phyloP scores from a whole-genome alignment of 2,888 invertebrate genomes.

The Parnassius orleans region DNA sequence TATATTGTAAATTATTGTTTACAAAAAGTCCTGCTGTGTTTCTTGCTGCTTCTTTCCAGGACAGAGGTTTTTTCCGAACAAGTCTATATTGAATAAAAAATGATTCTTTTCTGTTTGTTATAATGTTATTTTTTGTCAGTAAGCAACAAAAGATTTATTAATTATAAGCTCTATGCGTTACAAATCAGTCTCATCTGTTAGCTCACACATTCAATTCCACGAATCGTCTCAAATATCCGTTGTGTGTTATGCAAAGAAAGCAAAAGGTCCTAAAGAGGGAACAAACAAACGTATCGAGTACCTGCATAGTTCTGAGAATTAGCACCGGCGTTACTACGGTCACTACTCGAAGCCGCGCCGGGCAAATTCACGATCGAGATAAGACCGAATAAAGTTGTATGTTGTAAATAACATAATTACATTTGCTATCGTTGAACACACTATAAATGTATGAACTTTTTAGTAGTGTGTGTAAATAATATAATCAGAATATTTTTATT shows the following conservation, averaged over 20 bases:
- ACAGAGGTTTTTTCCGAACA: too few relatives aligned
- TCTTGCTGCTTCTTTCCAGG: too few relatives aligned
- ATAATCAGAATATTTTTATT: too few relatives aligned
- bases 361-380: not conserved
- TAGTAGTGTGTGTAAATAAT: too few relatives aligned
- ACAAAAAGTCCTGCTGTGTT: too few relatives aligned
- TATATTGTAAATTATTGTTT: too few relatives aligned
- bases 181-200: not conserved
- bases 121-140: too few relatives aligned
- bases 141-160: not conserved
- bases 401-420: too few relatives aligned
- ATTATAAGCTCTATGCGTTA: not conserved
- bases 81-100: too few relatives aligned
- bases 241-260: slow-evolving; percentile 25
- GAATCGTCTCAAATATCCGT: slow-evolving; percentile 7
- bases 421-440: too few relatives aligned
- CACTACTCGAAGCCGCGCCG: not conserved
- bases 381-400: not conserved
- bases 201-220: slow-evolving; percentile 5
- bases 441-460: too few relatives aligned
- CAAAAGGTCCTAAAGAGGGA: slow-evolving; percentile 38
- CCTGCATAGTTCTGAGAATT: slow-evolving; percentile 52
- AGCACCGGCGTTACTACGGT: slow-evolving; percentile 33
- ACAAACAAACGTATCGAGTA: slow-evolving; percentile 38
- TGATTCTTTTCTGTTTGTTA: too few relatives aligned